phyloP scores from a whole-genome alignment of 2,797 vertebrate species.

The Gymnocypris eckloni region DNA sequence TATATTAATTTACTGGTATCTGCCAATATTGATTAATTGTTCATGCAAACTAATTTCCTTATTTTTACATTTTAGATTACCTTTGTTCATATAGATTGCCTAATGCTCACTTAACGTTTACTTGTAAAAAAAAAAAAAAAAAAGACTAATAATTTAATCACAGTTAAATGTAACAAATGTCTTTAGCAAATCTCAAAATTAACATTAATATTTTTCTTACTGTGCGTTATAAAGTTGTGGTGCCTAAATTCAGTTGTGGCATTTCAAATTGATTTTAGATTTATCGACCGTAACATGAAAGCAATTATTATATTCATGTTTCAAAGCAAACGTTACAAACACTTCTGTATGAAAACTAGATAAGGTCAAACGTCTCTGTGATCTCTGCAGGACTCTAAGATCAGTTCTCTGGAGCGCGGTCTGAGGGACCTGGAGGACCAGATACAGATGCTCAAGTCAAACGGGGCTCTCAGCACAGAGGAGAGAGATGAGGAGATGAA shows the following conservation, averaged over 20 bases:
- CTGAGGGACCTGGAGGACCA: conserved; percentile 96
- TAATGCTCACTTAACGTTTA: not conserved
- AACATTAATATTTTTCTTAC: not conserved
- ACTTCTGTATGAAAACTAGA: not conserved
- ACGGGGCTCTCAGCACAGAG: conserved; percentile 94
- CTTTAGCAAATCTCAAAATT: not conserved
- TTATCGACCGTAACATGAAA: no score
- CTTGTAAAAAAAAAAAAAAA: not conserved
- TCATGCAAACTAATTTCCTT: not conserved
- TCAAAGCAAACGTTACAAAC: not conserved
- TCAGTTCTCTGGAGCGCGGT: conserved; percentile 92
- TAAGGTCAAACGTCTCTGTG: not conserved
- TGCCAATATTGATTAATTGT: not conserved
- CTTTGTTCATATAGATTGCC: not conserved
- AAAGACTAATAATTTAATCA: no score
- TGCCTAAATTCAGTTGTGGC: not conserved
- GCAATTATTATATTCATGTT: not conserved
- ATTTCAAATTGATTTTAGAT: no score
- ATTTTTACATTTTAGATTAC: not conserved
- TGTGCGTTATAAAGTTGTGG: not conserved
- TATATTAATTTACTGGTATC: not conserved
- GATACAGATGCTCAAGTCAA: conserved; percentile 96
- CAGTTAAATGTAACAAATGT: not conserved
- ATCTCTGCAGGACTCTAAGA: conserved; percentile 89
- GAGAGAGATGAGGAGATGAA: conserved; percentile 98